A percentile compares a stretch with the other conserved stretches of the same genome.
Conservation (phyloP, 2,888 invertebrate species). For the Nasonia oneida region DNA sequence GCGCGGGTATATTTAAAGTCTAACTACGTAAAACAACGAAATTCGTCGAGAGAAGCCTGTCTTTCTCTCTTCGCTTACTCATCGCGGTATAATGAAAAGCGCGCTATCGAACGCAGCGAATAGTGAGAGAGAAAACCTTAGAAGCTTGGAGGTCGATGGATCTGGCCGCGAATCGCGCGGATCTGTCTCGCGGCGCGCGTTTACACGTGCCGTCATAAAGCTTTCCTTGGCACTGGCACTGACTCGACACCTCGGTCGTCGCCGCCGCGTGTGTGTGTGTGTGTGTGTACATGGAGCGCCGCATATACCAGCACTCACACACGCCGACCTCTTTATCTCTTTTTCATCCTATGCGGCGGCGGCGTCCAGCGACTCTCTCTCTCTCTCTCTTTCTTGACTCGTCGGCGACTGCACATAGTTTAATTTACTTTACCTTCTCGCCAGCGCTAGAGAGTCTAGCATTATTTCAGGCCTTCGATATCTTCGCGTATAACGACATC, state of each 20-base stretch:
- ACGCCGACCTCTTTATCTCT: slow-evolving; percentile 7
- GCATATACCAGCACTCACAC: not conserved
- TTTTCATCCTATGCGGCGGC: not conserved
- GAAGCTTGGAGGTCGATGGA: slow-evolving; percentile 10
- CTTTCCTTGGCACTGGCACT: slow-evolving; percentile 25
- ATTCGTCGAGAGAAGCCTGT: not conserved
- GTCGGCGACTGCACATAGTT: too few relatives aligned
- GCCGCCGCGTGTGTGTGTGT: slow-evolving; percentile 4
- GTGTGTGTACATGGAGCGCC: not conserved
- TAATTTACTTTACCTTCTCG: not conserved
- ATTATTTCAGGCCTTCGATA: slow-evolving; percentile 7
- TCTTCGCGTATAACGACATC: not conserved
- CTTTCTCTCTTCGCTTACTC: not conserved
- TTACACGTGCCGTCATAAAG: slow-evolving; percentile 18
- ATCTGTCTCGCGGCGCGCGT: not conserved
- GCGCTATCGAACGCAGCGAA: slow-evolving; percentile 18
- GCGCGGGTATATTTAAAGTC: too few relatives aligned
- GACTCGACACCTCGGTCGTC: slow-evolving; percentile 50
- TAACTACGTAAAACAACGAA: too few relatives aligned
- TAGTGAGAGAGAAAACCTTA: slow-evolving; percentile 23
- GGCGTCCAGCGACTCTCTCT: not conserved
- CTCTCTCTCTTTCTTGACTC: too few relatives aligned
- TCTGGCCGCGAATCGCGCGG: slow-evolving; percentile 6
- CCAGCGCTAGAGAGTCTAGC: not conserved
- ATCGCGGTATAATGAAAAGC: not conserved